These are phyloP conservation scores for Hirundo rustica DNA, from an alignment of 2,797 vertebrate species.

Conservation along the genomic window DNA sequence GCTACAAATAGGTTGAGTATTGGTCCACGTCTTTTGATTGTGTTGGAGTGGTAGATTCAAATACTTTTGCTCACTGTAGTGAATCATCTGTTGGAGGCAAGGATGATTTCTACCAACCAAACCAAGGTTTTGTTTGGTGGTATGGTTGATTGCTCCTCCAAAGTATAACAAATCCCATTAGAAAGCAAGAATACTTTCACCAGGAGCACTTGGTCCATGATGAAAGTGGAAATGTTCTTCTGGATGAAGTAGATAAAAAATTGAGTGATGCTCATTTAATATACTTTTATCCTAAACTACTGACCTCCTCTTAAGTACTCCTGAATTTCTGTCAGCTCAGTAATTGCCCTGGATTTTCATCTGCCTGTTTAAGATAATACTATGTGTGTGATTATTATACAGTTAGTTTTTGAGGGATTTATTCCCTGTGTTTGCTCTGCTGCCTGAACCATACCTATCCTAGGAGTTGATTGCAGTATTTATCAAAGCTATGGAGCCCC, in stretches of 20 bases:
- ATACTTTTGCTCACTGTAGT: not conserved
- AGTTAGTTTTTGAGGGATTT: constrained; percentile 43
- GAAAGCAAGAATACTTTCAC: constrained; percentile 25
- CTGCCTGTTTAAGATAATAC: constrained; percentile 18
- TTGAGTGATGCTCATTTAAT: not conserved
- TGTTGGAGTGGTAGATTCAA: not conserved
- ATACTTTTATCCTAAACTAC: constrained; percentile 15
- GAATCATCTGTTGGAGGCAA: not conserved
- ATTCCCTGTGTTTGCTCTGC: constrained; percentile 20
- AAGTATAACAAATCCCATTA: constrained; percentile 12
- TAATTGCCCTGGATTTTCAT: not conserved
- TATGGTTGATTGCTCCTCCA: constrained; percentile 11
- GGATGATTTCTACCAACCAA: constrained; percentile 23
- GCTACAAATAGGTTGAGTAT: not conserved
- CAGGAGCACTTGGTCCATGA: not conserved
- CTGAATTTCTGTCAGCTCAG: constrained; percentile 33
- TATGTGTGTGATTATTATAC: not conserved
- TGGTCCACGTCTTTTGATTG: not conserved
- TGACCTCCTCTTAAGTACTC: constrained; percentile 20
- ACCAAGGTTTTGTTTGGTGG: not conserved
- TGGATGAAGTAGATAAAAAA: constrained; percentile 48
- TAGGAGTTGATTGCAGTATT: constrained; percentile 69
- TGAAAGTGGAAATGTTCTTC: constrained; percentile 52
- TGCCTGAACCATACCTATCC: constrained; percentile 43
- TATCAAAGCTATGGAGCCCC: constrained; percentile 63